A percentile compares a stretch with the other conserved stretches of the same genome.
These are phyloP conservation scores for Tachyglossus aculeatus DNA, from an alignment of 2,797 vertebrate genomes.

Conservation along the genomic window DNA sequence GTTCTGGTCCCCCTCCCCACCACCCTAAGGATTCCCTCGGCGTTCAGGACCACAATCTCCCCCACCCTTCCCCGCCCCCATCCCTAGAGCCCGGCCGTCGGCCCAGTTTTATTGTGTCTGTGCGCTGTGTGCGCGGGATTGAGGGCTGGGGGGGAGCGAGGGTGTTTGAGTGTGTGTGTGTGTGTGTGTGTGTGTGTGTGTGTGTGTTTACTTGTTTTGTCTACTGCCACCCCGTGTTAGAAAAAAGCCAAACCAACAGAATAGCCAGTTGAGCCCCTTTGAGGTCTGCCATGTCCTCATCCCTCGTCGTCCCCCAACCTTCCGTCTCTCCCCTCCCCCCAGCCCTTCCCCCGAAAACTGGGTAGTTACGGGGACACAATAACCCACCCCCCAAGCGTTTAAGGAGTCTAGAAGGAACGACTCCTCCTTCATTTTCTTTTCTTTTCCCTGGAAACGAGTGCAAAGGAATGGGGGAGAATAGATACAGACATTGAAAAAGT, in stretches of 20 bases:
- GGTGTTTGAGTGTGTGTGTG: no score
- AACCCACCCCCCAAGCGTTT: constrained; percentile 51
- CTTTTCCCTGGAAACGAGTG: constrained; percentile 8
- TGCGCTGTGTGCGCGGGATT: no score
- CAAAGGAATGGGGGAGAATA: constrained; percentile 28
- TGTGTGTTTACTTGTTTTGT: constrained; percentile 81
- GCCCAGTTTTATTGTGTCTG: constrained; percentile 64
- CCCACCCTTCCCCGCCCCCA: no score
- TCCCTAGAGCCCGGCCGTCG: no score
- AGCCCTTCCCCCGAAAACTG: no score
- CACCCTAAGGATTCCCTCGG: no score
- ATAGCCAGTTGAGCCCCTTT: constrained; percentile 54
- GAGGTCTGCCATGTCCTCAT: neutral
- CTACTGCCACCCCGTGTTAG: constrained; percentile 79
- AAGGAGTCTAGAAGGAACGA: neutral
- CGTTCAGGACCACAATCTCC: neutral
- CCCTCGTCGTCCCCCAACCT: constrained; percentile 25
- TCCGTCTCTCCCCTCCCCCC: no score
- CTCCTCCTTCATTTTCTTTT: constrained; percentile 23
- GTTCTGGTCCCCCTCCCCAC: no score
- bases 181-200: no score
- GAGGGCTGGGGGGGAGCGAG: no score
- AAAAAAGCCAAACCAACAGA: constrained; percentile 70
- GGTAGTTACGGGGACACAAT: constrained; percentile 52
- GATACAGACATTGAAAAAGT: constrained; percentile 10